Evolutionary conservation across 2,888 invertebrate genomes (phyloP), one percentile per base, ranked within the genome.

Genomic region (Dolomedes plantarius): DNA sequence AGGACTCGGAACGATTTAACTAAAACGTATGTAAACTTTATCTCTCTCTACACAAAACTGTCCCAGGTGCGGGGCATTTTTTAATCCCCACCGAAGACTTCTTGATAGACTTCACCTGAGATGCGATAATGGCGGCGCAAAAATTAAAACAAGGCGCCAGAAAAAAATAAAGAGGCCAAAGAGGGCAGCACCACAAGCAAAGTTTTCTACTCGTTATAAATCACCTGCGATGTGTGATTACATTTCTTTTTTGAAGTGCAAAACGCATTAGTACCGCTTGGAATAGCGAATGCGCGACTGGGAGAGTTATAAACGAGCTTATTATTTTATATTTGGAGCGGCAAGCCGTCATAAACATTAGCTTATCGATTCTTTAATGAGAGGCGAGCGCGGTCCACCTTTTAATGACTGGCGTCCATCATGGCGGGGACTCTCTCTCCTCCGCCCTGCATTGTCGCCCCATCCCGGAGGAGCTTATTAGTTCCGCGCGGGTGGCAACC

Each of bases 351-450:
- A 86, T 86, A 86, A 86, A 86, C 85, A 86, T 86, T 86, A 86
- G 85, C 85, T 86, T 86, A 86, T 86, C 85, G 85, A 86, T 86
- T 78, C 78, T 78, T 74, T 86, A 86, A 86, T 86, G 85, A 86
- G 85, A 64, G 29, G 67, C 65, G 46, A 62, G 62, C 46, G 72
- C 29, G 71, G 82, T 76, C 82, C 82, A 76, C 76, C 82, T 83
- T 76, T 79, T 86, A 86, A 86, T 79, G 85, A 86, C 32, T 50
- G 65, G 74, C 85, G 85, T 86, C 78, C 85, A 86, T 86, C 85
- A 86, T 69, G 56, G 41, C 67, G 16, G 31, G 19, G 62, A 62
- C 29, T 50, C 28, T 32, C 56, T 23, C 13, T 19, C 19, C 36
- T 23, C 32, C 29, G 16, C 69, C 36, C 39, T 19, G 81, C 68